Evolutionary conservation across 64 coral and sea anemone genomes (phyloP).

Genomic region (Actinia tenebrosa): DNA sequence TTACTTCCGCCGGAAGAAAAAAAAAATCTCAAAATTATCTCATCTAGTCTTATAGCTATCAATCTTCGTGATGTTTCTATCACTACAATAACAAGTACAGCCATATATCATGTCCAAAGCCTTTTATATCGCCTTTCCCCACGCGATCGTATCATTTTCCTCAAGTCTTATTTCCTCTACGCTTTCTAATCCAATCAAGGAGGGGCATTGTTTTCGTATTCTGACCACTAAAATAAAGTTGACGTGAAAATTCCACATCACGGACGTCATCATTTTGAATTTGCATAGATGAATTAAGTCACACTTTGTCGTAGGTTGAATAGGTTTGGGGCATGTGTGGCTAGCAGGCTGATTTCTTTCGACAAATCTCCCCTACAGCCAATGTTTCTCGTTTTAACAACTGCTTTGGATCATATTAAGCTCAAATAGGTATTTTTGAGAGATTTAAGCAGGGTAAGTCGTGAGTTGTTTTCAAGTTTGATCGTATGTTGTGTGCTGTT

Average conservation of each 20-base stretch:
- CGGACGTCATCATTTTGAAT: constrained; percentile 59
- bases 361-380: neutral
- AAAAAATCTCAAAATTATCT: neutral
- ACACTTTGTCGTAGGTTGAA: constrained; percentile 71
- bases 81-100: neutral
- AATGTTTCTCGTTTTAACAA: constrained; percentile 13
- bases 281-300: constrained; percentile 70
- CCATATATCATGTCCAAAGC: neutral
- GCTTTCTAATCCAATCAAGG: constrained; percentile 16
- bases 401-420: constrained; percentile 1
- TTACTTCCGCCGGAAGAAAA: constrained; percentile 20
- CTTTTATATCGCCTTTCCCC: constrained; percentile 10
- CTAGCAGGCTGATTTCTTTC: constrained; percentile 9
- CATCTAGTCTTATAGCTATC: neutral
- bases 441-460: constrained; percentile 17
- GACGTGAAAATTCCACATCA: constrained; percentile 58
- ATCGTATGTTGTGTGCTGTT: constrained; percentile 1
- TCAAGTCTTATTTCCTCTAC: neutral
- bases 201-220: constrained; percentile 19
- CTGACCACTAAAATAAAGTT: constrained; percentile 58
- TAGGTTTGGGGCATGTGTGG: constrained; percentile 48
- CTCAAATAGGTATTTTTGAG: neutral
- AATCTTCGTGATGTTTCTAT: constrained; percentile 1
- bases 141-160: constrained; percentile 11
- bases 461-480: neutral